These are phyloP conservation scores for Cyanoderma ruficeps DNA, from an alignment of 2,113 vertebrate genomes.

Conservation along the genomic window DNA sequence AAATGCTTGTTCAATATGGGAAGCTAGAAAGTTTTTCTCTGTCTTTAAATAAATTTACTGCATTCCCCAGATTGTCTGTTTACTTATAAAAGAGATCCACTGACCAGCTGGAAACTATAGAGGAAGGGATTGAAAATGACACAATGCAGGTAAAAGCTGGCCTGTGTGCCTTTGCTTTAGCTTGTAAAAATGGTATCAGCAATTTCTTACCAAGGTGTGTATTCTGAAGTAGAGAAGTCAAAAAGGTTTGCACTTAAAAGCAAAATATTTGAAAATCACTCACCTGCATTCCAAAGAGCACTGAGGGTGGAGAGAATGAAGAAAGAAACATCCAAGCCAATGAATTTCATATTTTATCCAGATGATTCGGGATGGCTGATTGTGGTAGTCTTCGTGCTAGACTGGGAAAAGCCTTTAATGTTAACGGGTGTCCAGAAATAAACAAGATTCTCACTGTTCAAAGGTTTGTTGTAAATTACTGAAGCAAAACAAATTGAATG, in stretches of 20 bases:
- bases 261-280: background rate
- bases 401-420: background rate
- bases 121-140: background rate
- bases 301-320: background rate
- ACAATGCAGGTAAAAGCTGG: background rate
- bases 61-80: background rate
- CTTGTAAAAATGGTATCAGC: background rate
- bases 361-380: background rate
- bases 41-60: background rate
- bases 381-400: background rate
- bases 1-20: background rate
- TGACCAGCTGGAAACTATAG: background rate
- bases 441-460: background rate
- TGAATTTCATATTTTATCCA: constrained; percentile 1
- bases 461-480: constrained; percentile 44
- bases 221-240: background rate
- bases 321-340: background rate
- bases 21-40: background rate
- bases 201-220: background rate
- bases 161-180: background rate
- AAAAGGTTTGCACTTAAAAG: background rate
- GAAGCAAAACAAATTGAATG: background rate
- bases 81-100: background rate
- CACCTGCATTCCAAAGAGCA: constrained; percentile 28
- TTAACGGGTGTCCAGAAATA: background rate